Evolutionary conservation across 2,113 vertebrate species (phyloP).

Genomic region (Myrmecophaga tridactyla): DNA sequence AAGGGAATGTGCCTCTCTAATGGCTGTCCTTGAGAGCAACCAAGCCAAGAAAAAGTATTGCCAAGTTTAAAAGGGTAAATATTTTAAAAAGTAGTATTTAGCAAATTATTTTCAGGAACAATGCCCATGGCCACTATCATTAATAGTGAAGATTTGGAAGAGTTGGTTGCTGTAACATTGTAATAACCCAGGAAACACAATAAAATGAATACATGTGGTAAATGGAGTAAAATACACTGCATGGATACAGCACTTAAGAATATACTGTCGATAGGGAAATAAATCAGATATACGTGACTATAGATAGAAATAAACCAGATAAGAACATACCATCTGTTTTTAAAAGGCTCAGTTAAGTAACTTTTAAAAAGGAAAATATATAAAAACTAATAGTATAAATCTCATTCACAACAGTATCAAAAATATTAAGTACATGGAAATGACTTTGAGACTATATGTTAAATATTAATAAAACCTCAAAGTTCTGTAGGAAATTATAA

Average conservation of each 20-base stretch:
- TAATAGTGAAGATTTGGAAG: neutral
- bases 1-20: conserved; percentile 27
- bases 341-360: neutral
- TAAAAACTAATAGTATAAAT: neutral
- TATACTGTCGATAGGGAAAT: neutral
- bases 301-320: neutral
- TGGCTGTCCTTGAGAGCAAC: conserved; percentile 24
- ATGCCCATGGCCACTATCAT: neutral
- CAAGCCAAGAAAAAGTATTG: neutral
- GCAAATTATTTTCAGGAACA: conserved; percentile 39
- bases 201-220: neutral
- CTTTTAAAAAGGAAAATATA: neutral
- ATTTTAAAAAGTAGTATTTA: conserved; percentile 44
- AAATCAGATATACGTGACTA: no score
- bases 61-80: conserved; percentile 58
- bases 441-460: neutral
- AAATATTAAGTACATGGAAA: neutral
- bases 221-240: neutral
- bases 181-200: neutral
- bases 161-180: neutral
- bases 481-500: neutral
- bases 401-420: neutral
- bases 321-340: neutral
- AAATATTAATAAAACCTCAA: neutral
- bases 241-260: neutral